Percentiles rank a stretch among this genome's conserved stretches.
Evolutionary conservation across 2,797 vertebrate genomes (phyloP).

Genomic region (Momotus momota): DNA sequence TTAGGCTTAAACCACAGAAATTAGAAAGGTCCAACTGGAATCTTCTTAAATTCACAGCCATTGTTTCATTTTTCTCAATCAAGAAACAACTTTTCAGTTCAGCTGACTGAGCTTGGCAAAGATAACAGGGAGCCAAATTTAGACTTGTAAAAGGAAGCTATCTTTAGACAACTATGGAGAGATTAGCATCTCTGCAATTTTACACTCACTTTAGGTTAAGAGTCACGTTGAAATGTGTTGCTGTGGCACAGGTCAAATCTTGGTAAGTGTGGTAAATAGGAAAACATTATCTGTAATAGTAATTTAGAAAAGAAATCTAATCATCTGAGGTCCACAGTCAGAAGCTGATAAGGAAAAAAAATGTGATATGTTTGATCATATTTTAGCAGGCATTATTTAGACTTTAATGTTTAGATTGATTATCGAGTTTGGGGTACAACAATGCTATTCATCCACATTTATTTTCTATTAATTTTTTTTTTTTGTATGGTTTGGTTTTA

Average conservation of each 20-base stretch:
- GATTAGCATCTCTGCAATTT: background rate
- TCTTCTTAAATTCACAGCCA: background rate
- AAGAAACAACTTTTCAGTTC: background rate
- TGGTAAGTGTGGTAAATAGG: background rate
- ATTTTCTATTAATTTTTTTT: background rate
- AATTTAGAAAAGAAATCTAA: background rate
- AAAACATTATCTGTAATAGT: background rate
- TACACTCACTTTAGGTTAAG: background rate
- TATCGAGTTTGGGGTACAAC: background rate
- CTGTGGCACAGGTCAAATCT: background rate
- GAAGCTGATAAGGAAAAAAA: background rate
- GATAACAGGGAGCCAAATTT: background rate
- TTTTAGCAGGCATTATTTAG: background rate
- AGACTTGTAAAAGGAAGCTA: background rate
- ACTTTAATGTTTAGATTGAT: background rate
- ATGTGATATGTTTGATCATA: background rate
- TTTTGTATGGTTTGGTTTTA: background rate
- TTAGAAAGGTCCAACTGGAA: background rate
- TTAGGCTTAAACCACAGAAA: background rate
- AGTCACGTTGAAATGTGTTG: background rate
- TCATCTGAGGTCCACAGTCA: background rate
- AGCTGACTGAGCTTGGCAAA: background rate
- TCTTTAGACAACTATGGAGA: background rate
- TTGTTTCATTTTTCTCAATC: background rate
- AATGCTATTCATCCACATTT: background rate